Conservation (phyloP, 2,888 invertebrate genomes). For the Rotaria magnacalcarata region DNA sequence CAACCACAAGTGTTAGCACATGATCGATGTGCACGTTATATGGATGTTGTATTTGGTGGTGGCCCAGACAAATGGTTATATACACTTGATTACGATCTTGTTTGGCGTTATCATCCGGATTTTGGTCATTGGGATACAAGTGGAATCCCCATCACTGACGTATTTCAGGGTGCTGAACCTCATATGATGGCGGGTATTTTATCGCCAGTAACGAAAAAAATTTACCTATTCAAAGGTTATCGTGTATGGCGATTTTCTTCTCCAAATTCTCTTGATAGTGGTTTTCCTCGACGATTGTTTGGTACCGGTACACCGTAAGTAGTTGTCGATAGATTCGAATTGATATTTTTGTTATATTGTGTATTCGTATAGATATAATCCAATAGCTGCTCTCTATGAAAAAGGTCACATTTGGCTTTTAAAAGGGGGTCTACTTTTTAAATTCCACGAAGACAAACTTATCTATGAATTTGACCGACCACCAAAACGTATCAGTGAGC, state of each 20-base stretch:
- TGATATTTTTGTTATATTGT: background rate
- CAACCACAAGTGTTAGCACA: background rate
- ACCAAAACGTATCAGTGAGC: slow-evolving; percentile 30
- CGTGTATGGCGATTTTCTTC: background rate
- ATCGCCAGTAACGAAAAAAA: background rate
- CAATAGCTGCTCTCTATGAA: slow-evolving; percentile 11
- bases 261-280: background rate
- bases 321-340: background rate
- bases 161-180: slow-evolving; percentile 1
- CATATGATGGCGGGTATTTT: slow-evolving; percentile 23
- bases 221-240: slow-evolving; percentile 19
- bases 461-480: background rate
- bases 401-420: slow-evolving; percentile 13
- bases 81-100: slow-evolving; percentile 25
- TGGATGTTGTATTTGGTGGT: slow-evolving; percentile 5
- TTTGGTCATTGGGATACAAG: background rate
- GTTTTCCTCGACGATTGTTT: background rate
- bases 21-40: slow-evolving; percentile 27
- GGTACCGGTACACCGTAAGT: slow-evolving; percentile 13
- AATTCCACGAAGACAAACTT: background rate
- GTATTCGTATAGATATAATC: background rate
- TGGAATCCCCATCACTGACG: background rate
- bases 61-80: slow-evolving; percentile 22
- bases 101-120: background rate
- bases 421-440: background rate